Conservation (phyloP, 2,797 vertebrate species). For the Ispidina picta region DNA sequence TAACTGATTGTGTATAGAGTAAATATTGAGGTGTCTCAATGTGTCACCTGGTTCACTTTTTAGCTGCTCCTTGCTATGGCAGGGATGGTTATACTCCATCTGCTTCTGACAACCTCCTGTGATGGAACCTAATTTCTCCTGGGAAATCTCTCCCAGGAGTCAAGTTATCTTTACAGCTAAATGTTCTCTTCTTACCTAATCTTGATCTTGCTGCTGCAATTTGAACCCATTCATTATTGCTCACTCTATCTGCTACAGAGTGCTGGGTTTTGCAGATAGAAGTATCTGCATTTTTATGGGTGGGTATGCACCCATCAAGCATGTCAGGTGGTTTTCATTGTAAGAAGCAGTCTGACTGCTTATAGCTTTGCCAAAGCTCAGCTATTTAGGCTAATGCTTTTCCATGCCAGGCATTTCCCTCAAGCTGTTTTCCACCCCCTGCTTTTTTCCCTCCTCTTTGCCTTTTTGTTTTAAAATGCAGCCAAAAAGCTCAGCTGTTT, state of each 20-base stretch:
- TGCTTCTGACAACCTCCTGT: neutral
- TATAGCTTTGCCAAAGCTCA: constrained; percentile 45
- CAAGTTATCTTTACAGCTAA: constrained; percentile 12
- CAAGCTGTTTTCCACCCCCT: constrained; percentile 55
- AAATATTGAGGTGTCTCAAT: neutral
- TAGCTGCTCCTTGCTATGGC: neutral
- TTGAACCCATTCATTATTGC: constrained; percentile 24
- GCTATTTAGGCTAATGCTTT: constrained; percentile 49
- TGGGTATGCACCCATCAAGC: neutral
- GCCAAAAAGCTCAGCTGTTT: constrained; percentile 67
- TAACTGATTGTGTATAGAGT: neutral
- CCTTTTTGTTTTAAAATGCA: constrained; percentile 56
- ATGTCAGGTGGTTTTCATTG: constrained; percentile 23
- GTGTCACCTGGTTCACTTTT: neutral
- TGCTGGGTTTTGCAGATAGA: neutral
- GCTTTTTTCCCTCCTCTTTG: neutral
- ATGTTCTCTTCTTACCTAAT: constrained; percentile 2
- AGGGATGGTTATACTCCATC: neutral
- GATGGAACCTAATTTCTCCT: neutral
- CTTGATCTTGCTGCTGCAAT: neutral
- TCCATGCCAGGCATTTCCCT: constrained; percentile 46
- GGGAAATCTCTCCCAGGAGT: constrained; percentile 14
- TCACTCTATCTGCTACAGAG: constrained; percentile 7
- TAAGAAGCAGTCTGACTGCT: constrained; percentile 52
- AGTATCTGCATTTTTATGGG: constrained; percentile 1